Evolutionary conservation across 2,797 vertebrate species (phyloP).

Genomic region (Anguilla marmorata): DNA sequence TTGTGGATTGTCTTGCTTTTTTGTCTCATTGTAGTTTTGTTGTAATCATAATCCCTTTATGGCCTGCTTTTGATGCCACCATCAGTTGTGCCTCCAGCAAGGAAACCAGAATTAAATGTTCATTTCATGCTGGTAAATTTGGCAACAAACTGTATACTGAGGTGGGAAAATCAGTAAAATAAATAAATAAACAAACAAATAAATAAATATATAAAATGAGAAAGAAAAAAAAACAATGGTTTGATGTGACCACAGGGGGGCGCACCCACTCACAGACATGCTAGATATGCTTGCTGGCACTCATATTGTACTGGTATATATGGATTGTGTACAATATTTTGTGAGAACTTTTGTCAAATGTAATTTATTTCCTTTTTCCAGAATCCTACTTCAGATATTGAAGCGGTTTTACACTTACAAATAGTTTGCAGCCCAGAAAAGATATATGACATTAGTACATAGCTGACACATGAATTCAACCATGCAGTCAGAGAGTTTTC

Average conservation of each 20-base stretch:
- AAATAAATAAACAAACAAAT: not conserved
- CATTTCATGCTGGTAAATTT: not conserved
- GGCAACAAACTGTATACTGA: not conserved
- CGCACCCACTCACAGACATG: not conserved
- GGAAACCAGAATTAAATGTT: not conserved
- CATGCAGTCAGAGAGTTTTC: not conserved
- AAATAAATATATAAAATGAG: not conserved
- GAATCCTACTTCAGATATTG: not conserved
- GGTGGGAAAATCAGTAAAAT: not conserved
- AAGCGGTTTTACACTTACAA: not conserved
- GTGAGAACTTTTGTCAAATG: not conserved
- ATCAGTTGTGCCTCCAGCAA: not conserved
- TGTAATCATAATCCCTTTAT: not conserved
- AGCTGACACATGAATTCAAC: not conserved
- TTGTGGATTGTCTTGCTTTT: not conserved
- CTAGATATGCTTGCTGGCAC: not conserved
- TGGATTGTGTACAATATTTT: too few relatives aligned
- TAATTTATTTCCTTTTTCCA: not conserved
- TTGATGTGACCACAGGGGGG: not conserved
- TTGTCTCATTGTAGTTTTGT: not conserved
- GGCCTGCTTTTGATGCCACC: not conserved
- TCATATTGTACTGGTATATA: not conserved
- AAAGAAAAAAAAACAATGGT: not conserved
- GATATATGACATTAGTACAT: not conserved
- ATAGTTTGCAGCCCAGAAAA: not conserved